These are phyloP conservation scores for Saccostrea echinata DNA, from an alignment of 1,140 invertebrate genomes.

Conservation along the genomic window DNA sequence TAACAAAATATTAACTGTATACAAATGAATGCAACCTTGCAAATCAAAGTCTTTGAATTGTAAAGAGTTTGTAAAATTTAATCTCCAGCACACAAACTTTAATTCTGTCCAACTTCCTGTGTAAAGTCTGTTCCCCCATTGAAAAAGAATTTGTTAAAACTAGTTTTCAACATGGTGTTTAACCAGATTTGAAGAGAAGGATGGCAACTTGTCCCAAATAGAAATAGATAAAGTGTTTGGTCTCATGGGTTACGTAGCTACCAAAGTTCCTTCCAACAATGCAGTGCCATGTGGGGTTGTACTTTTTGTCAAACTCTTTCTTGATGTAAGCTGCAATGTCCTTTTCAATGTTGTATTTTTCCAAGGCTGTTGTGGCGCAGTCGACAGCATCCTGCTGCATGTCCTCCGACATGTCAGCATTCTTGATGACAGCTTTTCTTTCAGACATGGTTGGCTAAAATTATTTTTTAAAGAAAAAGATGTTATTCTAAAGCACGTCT, in stretches of 20 bases:
- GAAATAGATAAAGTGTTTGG: slow-evolving; percentile 96
- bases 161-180: neutral
- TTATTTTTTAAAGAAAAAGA: too few species aligned
- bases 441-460: slow-evolving; percentile 88
- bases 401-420: slow-evolving; percentile 99
- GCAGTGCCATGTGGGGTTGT: slow-evolving; percentile 98
- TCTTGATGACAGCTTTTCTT: slow-evolving; percentile 99
- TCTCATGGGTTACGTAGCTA: slow-evolving; percentile 97
- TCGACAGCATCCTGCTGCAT: slow-evolving; percentile 99
- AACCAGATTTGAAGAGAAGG: slow-evolving; percentile 71
- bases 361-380: slow-evolving; percentile 98
- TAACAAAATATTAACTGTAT: neutral
- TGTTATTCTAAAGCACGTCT: neutral
- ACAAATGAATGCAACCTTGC: neutral
- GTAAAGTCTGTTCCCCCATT: neutral
- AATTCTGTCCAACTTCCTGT: neutral
- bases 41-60: neutral
- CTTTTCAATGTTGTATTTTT: slow-evolving; percentile 99
- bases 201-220: slow-evolving; percentile 71
- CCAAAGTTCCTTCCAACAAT: slow-evolving; percentile 97
- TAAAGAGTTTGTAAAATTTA: neutral
- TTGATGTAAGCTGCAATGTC: slow-evolving; percentile 99
- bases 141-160: neutral
- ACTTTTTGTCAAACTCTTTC: slow-evolving; percentile 99
- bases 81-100: neutral